These are phyloP conservation scores for Lithobates sylvaticus DNA, from an alignment of 2,797 vertebrate genomes.

Conservation along the genomic window DNA sequence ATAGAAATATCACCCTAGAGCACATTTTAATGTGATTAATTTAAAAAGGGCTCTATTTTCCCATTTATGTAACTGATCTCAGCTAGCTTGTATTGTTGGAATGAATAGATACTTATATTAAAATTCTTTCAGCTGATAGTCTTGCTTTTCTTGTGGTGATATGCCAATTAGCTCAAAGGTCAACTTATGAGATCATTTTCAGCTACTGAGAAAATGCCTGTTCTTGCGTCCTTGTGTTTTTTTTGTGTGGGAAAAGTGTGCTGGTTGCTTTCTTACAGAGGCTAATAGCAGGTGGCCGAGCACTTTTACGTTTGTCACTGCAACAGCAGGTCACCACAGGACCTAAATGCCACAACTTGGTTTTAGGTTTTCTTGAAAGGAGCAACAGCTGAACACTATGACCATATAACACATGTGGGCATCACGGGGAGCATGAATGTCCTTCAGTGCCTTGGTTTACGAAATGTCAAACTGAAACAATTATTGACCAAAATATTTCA, in stretches of 20 bases:
- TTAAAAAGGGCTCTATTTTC: neutral
- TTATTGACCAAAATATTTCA: conserved; percentile 52
- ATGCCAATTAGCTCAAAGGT: conserved; percentile 51
- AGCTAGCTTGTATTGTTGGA: neutral
- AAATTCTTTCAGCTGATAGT: conserved; percentile 48
- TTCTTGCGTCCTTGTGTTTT: conserved; percentile 8
- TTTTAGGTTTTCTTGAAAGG: conserved; percentile 52
- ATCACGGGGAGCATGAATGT: conserved; percentile 1
- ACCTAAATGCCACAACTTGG: conserved; percentile 56
- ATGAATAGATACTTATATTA: conserved; percentile 43
- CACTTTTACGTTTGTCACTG: conserved; percentile 39
- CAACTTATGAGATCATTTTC: conserved; percentile 39
- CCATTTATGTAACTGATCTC: conserved; percentile 33
- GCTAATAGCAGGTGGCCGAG: conserved; percentile 52
- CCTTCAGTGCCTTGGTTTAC: conserved; percentile 25
- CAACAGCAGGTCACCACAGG: conserved; percentile 54
- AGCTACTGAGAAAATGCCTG: conserved; percentile 31
- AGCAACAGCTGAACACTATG: conserved; percentile 54
- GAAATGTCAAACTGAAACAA: conserved; percentile 50
- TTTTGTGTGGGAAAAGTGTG: conserved; percentile 28
- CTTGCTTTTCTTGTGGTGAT: conserved; percentile 43
- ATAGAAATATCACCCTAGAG: conserved; percentile 8
- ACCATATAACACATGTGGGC: conserved; percentile 38
- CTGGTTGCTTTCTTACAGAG: conserved; percentile 23
- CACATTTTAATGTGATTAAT: conserved; percentile 15